These are phyloP conservation scores for Leptopilina syphax DNA, from an alignment of 2,888 invertebrate species.

Conservation along the genomic window DNA sequence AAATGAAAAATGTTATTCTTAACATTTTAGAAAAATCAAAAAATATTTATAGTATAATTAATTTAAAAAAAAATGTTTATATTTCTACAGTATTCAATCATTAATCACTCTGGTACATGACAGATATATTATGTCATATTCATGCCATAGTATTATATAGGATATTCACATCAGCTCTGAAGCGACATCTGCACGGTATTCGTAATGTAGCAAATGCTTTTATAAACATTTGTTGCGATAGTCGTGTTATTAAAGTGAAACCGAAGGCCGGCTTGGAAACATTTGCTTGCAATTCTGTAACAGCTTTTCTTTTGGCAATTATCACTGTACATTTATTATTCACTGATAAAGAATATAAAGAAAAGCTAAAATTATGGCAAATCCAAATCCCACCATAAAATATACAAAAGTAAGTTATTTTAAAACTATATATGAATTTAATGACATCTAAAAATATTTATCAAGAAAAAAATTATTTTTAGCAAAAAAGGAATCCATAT, in stretches of 20 bases:
- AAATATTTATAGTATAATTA: too few species aligned
- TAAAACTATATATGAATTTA: too few species aligned
- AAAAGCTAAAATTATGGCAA: background rate
- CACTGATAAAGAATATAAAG: background rate
- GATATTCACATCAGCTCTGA: background rate
- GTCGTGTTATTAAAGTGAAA: background rate
- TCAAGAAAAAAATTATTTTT: too few species aligned
- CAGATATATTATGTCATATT: too few species aligned
- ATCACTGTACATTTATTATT: background rate
- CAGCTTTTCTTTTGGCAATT: background rate
- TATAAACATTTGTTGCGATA: conserved; percentile 1
- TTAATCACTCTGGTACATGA: too few species aligned
- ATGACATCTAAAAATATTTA: background rate
- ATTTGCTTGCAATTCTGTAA: background rate
- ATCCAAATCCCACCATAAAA: conserved; percentile 14
- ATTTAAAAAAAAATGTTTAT: too few species aligned
- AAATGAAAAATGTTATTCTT: too few species aligned
- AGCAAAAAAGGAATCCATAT: too few species aligned
- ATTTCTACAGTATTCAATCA: too few species aligned
- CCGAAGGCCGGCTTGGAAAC: background rate
- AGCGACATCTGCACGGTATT: background rate
- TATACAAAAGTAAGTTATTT: conserved; percentile 20
- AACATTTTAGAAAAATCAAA: too few species aligned
- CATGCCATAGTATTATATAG: too few species aligned
- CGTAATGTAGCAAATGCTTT: background rate